Percentiles rank a stretch among this genome's conserved stretches.
These are phyloP conservation scores for Cyprinodon variegatus DNA, from an alignment of 2,113 vertebrate genomes.

Conservation along the genomic window DNA sequence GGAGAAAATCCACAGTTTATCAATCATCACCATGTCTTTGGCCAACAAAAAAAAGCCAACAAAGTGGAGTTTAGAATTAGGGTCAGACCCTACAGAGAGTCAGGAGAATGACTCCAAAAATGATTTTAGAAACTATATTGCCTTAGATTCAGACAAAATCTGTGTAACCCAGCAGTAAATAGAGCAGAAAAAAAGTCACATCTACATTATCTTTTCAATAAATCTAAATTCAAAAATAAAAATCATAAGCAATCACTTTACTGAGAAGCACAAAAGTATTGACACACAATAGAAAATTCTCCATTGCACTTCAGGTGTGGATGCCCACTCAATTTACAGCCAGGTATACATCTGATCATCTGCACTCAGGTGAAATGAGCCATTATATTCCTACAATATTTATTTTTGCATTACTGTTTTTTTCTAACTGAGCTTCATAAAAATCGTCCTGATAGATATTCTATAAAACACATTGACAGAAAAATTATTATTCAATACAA, in stretches of 20 bases:
- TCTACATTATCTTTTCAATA: neutral
- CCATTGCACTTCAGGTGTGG: neutral
- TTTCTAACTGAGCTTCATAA: neutral
- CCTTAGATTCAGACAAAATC: neutral
- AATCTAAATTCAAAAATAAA: neutral
- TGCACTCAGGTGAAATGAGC: neutral
- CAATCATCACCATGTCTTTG: too few relatives aligned
- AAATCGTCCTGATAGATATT: neutral
- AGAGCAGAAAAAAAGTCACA: neutral
- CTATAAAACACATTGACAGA: neutral
- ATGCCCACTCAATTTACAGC: neutral
- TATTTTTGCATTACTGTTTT: neutral
- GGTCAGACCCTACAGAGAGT: too few relatives aligned
- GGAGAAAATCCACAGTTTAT: neutral
- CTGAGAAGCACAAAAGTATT: neutral
- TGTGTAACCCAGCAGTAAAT: neutral
- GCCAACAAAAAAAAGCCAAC: too few relatives aligned
- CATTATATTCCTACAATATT: neutral
- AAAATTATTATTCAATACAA: neutral
- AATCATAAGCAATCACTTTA: neutral
- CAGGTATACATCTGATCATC: neutral
- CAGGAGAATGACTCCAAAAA: too few relatives aligned
- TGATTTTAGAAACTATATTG: too few relatives aligned
- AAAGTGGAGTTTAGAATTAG: too few relatives aligned
- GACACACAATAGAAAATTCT: neutral